A percentile compares a stretch with the other conserved stretches of the same genome.
Evolutionary conservation across 30 jellyfish, hydroid and myxozoan species (phyloP).

Genomic region (Aurelia sp.): DNA sequence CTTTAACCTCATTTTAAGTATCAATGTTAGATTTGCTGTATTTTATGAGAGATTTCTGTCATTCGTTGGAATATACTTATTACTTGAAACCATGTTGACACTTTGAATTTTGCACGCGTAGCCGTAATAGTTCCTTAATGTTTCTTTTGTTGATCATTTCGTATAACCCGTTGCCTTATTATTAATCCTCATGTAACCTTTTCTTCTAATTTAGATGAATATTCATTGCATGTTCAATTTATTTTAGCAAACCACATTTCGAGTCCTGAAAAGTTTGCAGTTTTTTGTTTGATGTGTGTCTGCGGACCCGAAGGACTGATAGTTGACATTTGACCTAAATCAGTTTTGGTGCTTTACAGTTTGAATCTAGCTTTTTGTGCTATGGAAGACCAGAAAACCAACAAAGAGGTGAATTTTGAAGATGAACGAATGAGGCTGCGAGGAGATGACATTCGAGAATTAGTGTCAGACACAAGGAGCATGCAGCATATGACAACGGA

Average conservation of each 20-base stretch:
- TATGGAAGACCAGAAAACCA: conserved; percentile 36
- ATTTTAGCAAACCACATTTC: neutral
- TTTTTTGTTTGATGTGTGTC: neutral
- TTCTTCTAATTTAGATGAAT: no score
- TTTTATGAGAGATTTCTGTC: neutral
- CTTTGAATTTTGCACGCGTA: no score
- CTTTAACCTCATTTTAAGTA: neutral
- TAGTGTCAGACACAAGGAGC: no score
- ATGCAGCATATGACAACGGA: no score
- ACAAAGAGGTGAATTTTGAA: conserved; percentile 1
- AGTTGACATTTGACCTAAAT: neutral
- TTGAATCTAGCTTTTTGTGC: conserved; percentile 21
- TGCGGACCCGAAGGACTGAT: neutral
- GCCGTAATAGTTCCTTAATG: no score
- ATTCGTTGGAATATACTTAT: neutral
- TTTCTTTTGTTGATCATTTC: no score
- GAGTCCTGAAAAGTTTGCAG: neutral
- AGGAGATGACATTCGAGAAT: no score
- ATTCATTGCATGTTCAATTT: neutral
- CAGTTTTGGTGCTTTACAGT: conserved; percentile 26
- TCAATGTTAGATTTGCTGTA: neutral
- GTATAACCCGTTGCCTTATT: no score
- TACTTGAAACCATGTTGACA: no score
- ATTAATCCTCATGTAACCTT: no score
- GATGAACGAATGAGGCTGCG: conserved; percentile 2